phyloP scores from a whole-genome alignment of 2,888 invertebrate genomes.

The Sympetrum striolatum region DNA sequence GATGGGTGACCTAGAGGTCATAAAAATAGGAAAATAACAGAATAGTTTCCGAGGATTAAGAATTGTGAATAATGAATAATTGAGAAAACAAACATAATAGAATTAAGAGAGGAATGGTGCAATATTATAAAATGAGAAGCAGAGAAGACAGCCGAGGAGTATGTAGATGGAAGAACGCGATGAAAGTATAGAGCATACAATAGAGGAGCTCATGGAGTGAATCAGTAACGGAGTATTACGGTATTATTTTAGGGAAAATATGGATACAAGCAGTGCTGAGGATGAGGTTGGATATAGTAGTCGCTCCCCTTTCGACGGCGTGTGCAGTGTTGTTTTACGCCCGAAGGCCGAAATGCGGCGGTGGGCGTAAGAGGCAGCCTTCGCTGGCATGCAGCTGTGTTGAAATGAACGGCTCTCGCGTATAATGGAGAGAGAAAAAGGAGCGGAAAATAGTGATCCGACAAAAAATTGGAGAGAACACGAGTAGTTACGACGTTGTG shows the following conservation, averaged over 20 bases:
- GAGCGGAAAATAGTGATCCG: neutral
- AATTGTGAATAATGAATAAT: no score
- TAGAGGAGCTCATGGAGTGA: neutral
- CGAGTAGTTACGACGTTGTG: neutral
- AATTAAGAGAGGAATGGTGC: no score
- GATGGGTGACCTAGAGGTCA: no score
- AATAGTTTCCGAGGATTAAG: no score
- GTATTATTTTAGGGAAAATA: neutral
- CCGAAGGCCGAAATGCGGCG: neutral
- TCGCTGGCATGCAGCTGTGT: constrained; percentile 20
- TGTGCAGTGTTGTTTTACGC: neutral
- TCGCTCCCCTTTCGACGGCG: neutral
- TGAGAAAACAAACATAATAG: no score
- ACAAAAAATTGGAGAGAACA: neutral
- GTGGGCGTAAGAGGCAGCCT: neutral
- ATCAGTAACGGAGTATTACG: neutral
- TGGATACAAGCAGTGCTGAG: neutral
- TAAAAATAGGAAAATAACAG: no score
- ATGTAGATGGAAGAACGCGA: no score
- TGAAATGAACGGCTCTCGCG: constrained; percentile 17
- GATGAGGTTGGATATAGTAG: neutral
- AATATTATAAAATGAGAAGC: no score
- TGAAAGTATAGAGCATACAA: no score
- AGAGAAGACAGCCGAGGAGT: no score
- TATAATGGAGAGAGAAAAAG: neutral